Percentiles rank a stretch among this genome's conserved stretches.
phyloP scores from a whole-genome alignment of 2,797 vertebrate genomes.

The Halcyon smyrnensis region DNA sequence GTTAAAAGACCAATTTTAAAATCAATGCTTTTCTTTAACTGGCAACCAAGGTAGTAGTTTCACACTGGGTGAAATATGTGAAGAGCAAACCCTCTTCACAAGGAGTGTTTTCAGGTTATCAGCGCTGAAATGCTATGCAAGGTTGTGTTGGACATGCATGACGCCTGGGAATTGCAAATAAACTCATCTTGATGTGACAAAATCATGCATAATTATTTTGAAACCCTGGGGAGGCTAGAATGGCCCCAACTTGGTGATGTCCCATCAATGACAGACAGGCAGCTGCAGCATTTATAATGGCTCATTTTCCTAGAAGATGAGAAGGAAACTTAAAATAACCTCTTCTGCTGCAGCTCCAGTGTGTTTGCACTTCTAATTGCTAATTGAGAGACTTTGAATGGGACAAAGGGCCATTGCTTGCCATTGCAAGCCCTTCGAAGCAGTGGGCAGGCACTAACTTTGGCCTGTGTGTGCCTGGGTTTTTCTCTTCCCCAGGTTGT shows the following conservation, averaged over 20 bases:
- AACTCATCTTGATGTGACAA: conserved; percentile 88
- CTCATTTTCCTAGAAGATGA: conserved; percentile 44
- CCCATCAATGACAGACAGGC: conserved; percentile 47
- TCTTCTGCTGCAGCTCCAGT: background rate
- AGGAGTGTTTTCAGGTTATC: conserved; percentile 17
- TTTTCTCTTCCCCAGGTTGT: background rate
- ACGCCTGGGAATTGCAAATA: conserved; percentile 77
- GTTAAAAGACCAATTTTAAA: conserved; percentile 77
- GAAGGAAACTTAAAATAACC: conserved; percentile 47
- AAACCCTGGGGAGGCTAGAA: conserved; percentile 76
- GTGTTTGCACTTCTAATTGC: background rate
- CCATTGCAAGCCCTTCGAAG: background rate
- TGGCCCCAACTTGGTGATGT: conserved; percentile 44
- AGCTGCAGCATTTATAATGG: conserved; percentile 55
- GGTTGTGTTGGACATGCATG: background rate
- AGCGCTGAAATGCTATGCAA: background rate
- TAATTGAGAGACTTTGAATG: background rate
- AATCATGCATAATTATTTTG: conserved; percentile 82
- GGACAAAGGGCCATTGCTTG: background rate
- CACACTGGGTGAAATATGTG: conserved; percentile 42
- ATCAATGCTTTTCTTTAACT: conserved; percentile 76
- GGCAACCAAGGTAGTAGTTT: conserved; percentile 40
- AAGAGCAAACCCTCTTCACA: conserved; percentile 9
- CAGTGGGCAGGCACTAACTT: background rate
- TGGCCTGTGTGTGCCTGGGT: background rate